phyloP scores from a whole-genome alignment of 1,140 invertebrate species.

The Musca domestica region DNA sequence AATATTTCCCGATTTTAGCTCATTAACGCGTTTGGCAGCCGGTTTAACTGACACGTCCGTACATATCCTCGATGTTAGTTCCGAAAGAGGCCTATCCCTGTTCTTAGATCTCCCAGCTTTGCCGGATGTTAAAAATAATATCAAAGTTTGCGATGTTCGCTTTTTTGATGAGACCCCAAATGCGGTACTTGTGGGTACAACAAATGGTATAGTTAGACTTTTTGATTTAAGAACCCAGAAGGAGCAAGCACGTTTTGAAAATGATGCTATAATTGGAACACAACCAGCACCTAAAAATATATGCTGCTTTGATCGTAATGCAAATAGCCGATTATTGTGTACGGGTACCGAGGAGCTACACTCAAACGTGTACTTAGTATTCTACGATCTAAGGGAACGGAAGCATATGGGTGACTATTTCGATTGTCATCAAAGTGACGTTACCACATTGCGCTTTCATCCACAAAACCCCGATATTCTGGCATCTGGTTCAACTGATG shows the following conservation, averaged over 20 bases:
- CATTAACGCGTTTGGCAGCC: constrained; percentile 35
- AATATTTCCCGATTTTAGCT: background rate
- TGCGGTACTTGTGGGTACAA: constrained; percentile 38
- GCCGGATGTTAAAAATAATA: background rate
- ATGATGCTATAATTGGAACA: constrained; percentile 42
- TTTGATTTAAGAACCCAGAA: constrained; percentile 39
- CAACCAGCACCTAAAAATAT: constrained; percentile 56
- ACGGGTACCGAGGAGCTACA: constrained; percentile 72
- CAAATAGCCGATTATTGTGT: constrained; percentile 69
- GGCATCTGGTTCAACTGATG: constrained; percentile 77
- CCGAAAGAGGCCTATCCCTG: constrained; percentile 7
- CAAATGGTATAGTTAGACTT: constrained; percentile 39
- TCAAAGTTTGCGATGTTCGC: constrained; percentile 36
- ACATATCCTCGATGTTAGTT: constrained; percentile 39
- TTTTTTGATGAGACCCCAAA: constrained; percentile 40
- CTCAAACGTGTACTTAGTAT: constrained; percentile 73
- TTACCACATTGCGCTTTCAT: constrained; percentile 80
- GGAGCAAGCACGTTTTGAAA: constrained; percentile 37
- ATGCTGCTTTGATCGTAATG: constrained; percentile 74
- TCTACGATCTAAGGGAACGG: constrained; percentile 74
- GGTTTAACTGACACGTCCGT: constrained; percentile 38
- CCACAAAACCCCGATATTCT: constrained; percentile 66
- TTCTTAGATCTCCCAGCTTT: constrained; percentile 1
- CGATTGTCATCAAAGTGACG: constrained; percentile 82
- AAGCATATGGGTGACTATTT: constrained; percentile 78